Conservation (phyloP, 2,113 vertebrate species). For the Anas platyrhynchos region DNA sequence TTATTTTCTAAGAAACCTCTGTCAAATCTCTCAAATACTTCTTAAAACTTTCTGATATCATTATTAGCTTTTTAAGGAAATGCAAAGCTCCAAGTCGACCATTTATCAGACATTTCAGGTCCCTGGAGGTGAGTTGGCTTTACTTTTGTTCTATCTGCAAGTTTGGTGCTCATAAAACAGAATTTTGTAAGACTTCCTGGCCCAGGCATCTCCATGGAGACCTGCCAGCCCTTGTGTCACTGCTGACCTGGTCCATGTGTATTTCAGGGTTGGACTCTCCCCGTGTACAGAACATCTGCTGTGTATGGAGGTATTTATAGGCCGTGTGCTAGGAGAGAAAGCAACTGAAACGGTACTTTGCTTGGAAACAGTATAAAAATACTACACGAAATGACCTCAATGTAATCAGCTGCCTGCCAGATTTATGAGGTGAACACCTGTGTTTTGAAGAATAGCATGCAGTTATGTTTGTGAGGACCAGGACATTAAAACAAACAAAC, state of each 20-base stretch:
- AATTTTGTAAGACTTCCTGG: neutral
- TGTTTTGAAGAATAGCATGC: neutral
- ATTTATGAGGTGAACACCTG: neutral
- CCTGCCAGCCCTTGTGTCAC: neutral
- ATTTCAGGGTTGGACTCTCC: neutral
- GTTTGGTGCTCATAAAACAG: neutral
- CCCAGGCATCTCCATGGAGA: neutral
- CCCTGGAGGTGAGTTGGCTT: neutral
- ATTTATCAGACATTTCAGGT: neutral
- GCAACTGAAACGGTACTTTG: neutral
- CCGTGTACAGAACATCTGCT: neutral
- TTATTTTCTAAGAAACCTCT: neutral
- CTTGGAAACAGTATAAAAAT: neutral
- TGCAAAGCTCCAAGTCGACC: neutral
- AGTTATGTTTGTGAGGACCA: neutral
- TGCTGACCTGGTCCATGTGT: neutral
- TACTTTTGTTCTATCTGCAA: neutral
- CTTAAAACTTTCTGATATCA: neutral
- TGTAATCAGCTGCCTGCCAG: neutral
- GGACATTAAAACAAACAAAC: neutral
- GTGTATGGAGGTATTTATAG: rapidly evolving
- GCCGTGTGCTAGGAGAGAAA: neutral
- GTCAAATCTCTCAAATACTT: neutral
- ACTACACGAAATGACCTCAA: neutral
- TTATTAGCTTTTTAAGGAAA: constrained; percentile 5